Percentiles rank a stretch among this genome's conserved stretches.
Evolutionary conservation across 1,140 invertebrate species (phyloP).

Genomic region (Medauroidea extradentata): DNA sequence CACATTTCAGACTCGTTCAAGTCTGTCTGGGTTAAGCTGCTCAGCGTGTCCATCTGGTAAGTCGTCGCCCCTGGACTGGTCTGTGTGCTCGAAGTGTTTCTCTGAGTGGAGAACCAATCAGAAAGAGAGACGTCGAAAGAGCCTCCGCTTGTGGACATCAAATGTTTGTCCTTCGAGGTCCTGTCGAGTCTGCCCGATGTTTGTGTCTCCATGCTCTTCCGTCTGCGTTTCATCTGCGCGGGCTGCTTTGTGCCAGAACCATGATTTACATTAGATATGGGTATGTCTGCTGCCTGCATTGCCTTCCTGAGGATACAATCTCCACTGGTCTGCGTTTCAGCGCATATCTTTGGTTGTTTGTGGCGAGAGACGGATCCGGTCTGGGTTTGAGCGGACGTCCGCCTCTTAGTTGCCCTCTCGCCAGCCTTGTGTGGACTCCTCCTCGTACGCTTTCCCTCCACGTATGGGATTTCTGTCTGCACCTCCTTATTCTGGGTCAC

Average conservation of each 20-base stretch:
- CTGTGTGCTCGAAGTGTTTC: slow-evolving; percentile 42
- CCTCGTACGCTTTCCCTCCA: slow-evolving; percentile 30
- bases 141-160: slow-evolving; percentile 8
- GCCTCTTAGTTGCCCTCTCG: slow-evolving; percentile 29
- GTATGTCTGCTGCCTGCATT: slow-evolving; percentile 18
- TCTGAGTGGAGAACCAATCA: slow-evolving; percentile 45
- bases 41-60: slow-evolving; percentile 19
- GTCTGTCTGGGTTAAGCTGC: slow-evolving; percentile 37
- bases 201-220: slow-evolving; percentile 24
- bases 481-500: slow-evolving; percentile 35
- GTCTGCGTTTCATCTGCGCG: slow-evolving; percentile 26
- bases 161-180: slow-evolving; percentile 20
- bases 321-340: slow-evolving; percentile 47
- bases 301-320: slow-evolving; percentile 29
- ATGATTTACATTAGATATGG: slow-evolving; percentile 2
- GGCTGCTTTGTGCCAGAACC: slow-evolving; percentile 21
- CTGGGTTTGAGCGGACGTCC: slow-evolving; percentile 47
- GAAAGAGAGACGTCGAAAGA: slow-evolving; percentile 29
- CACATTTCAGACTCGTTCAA: slow-evolving; percentile 20
- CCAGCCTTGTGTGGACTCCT: slow-evolving; percentile 26
- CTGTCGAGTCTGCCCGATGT: slow-evolving; percentile 16
- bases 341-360: slow-evolving; percentile 35
- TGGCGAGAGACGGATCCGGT: slow-evolving; percentile 38
- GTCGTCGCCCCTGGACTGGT: slow-evolving; percentile 35
- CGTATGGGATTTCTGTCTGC: slow-evolving; percentile 36